phyloP scores from a whole-genome alignment of 2,113 vertebrate genomes.

The Aptenodytes patagonicus region DNA sequence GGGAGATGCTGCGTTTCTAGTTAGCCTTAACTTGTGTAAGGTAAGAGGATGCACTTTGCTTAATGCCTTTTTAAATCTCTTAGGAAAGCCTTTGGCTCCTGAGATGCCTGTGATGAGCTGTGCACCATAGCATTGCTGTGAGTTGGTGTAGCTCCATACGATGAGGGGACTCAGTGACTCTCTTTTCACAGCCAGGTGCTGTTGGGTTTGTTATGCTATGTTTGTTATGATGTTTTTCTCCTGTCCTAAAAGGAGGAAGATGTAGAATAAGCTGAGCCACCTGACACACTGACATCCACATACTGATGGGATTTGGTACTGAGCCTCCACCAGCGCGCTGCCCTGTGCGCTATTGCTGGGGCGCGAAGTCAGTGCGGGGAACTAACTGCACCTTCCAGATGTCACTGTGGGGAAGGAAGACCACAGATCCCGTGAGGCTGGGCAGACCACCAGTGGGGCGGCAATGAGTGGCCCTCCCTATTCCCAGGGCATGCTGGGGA shows the following conservation, averaged over 20 bases:
- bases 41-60: not conserved
- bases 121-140: fast-evolving
- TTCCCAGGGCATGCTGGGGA: not conserved
- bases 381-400: not conserved
- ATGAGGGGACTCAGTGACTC: not conserved
- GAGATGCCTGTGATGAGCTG: not conserved
- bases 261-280: not conserved
- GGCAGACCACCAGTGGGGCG: fast-evolving
- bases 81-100: not conserved
- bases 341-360: fast-evolving
- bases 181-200: not conserved
- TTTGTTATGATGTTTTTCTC: not conserved
- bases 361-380: not conserved
- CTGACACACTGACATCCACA: not conserved
- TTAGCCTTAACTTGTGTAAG: not conserved
- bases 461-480: not conserved
- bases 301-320: not conserved
- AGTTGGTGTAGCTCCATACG: not conserved
- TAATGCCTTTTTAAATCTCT: not conserved
- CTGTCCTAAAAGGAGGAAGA: not conserved
- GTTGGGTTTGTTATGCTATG: not conserved
- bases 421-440: not conserved
- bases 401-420: fast-evolving
- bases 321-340: not conserved
- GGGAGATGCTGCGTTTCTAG: not conserved